Evolutionary conservation across 2,113 vertebrate species (phyloP), one percentile per base, ranked within the genome.

Genomic region (Vulpes ferrilata): DNA sequence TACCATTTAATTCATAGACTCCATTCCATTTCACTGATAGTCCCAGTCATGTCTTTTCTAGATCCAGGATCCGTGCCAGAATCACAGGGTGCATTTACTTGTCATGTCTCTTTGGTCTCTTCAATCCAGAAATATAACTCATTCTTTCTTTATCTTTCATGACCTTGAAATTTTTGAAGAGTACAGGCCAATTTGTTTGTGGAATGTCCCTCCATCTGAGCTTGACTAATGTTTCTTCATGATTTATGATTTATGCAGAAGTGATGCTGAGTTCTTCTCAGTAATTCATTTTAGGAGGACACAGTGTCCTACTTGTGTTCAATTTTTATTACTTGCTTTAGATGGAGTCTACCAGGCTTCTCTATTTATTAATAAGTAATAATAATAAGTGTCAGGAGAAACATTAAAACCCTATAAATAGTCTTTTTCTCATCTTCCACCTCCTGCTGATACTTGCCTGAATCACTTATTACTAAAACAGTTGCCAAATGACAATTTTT

Each of bases 81-180:
- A 48, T 84, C 25, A 22, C 30, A 30, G 80, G 22, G 57, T 92
- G 19, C 53, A 76, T 86, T 73, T 84, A 35, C 38, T 85, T 81
- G 38, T 95, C 23, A 35, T 15, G 8, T 71, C 32, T 88, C 87
- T 89, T 93, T 93, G 62, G 23, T 88, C 76, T 65, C 82, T 95
- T 96, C 53, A 71, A 17, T 67, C 35, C 25, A 90, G 53, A 95
- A 57, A 25, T 71, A 48, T 83, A 91, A 88, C 23, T 82, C 55
- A 59, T 15, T 71, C 84, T 85, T 55, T 71, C 74, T 92, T 88
- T 95, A 23, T 93, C 51, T 88, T 84, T 62, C 51, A 48, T 67
- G 67, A 95, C 88, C 69, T 96, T 88, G 78, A 91, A 35, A 67
- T 85, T 81, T 88, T 65, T 93, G 23, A 73, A 71, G 65, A 17